Conservation (phyloP, 2,888 invertebrate species). For the Perizoma flavofasciatum region DNA sequence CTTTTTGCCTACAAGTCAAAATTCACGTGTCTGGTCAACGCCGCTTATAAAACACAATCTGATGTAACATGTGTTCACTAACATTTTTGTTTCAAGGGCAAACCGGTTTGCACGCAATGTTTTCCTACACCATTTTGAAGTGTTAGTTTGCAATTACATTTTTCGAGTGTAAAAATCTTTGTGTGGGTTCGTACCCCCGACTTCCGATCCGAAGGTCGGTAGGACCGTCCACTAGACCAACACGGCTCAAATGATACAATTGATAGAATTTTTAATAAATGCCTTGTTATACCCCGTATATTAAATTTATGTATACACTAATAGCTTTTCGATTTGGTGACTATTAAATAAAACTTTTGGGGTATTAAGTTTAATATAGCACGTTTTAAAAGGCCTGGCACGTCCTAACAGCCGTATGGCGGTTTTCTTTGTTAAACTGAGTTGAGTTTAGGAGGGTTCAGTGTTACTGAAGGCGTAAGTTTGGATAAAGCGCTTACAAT, state of each 20-base stretch:
- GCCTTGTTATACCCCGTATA: constrained; percentile 9
- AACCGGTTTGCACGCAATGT: too few relatives aligned
- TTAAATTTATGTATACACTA: constrained; percentile 28
- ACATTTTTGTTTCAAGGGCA: too few relatives aligned
- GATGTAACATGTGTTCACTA: too few relatives aligned
- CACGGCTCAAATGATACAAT: not conserved
- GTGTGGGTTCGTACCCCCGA: too few relatives aligned
- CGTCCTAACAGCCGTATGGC: constrained; percentile 55
- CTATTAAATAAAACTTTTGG: constrained; percentile 48
- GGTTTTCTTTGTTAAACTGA: constrained; percentile 61
- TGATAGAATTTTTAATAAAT: constrained; percentile 16
- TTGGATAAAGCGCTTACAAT: constrained; percentile 7
- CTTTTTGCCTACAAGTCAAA: too few relatives aligned
- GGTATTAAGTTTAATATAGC: constrained; percentile 51
- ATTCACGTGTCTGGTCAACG: too few relatives aligned
- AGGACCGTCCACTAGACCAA: too few relatives aligned
- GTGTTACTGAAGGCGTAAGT: constrained; percentile 32
- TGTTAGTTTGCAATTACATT: too few relatives aligned
- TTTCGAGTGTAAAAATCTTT: too few relatives aligned
- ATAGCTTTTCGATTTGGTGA: constrained; percentile 36
- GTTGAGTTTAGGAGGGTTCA: constrained; percentile 24
- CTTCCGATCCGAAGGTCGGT: too few relatives aligned
- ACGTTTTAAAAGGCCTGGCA: constrained; percentile 56
- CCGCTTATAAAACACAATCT: too few relatives aligned
- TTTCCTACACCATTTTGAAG: too few relatives aligned